Evolutionary conservation across 37 sponge, comb jelly and placozoan species (phyloP), one percentile per base, ranked within the genome.

Genomic region (Mnemiopsis leidyi): DNA sequence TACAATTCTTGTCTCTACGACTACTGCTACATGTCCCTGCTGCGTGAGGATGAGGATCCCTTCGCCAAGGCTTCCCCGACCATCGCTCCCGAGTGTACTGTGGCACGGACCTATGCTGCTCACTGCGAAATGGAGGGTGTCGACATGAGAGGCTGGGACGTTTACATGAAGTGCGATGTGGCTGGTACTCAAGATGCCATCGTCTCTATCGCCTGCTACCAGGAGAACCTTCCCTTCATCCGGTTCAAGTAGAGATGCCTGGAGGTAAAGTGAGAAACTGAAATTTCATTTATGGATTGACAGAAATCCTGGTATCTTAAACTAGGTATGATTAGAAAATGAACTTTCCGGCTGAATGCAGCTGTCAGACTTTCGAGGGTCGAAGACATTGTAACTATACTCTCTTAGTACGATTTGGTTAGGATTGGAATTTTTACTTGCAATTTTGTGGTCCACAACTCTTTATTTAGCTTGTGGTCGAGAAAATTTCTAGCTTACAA

Each of bases 1-100:
- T 79, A 73, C 82, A 37, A 79, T 1, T 31, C 37, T 2, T 79
- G 82, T 35, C 82, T 79, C 82, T 23, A 79, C 38, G 82, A 79
- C 38, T 79, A 23, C 82, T 79, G 82, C 38, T 32, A 79, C 82
- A 32, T 79, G 82, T 18, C 23, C 36, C 82, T 79, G 36, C 82
- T 79, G 37, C 32, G 82, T 18, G 36, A 28, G 36, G 82, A 79
- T 31, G 36, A 79, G 23, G 82, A 79, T 9, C 82, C 82, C 82
- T 79, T 79, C 38, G 82, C 36, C 35, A 9, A 35, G 36, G 36
- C 35, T 23, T 7, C 35, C 7, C 82, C 36, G 9, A 25, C 28
- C 28, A n/a, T n/a, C 16, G 32, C 3, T 23, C 37, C 38, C 35
- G 23, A 31, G 36, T 79, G 82, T 36, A 79, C 82, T 9, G 37